These are phyloP conservation scores for Sandelia bainsii DNA, from an alignment of 2,797 vertebrate species.

Conservation along the genomic window DNA sequence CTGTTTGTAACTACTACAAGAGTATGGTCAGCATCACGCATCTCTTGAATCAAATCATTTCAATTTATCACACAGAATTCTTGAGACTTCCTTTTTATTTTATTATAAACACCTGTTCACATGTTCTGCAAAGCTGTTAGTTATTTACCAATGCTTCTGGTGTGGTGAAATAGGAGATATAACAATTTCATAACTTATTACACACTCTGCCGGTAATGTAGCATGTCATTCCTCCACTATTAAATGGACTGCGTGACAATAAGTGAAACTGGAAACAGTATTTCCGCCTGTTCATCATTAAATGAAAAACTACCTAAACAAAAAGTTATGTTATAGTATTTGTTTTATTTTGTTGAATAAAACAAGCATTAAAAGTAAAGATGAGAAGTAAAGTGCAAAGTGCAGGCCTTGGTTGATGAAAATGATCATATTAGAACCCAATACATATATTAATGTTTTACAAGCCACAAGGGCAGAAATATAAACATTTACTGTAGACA, in stretches of 20 bases:
- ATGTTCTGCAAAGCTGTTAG: constrained; percentile 48
- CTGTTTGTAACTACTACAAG: neutral
- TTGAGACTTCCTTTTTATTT: constrained; percentile 30
- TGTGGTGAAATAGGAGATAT: constrained; percentile 12
- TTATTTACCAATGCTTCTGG: constrained; percentile 14
- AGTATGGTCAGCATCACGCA: neutral
- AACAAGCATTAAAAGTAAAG: neutral
- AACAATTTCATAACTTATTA: constrained; percentile 27
- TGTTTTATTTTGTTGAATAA: no score
- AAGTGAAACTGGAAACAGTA: neutral
- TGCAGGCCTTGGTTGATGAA: neutral
- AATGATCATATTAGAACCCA: neutral
- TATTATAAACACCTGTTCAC: constrained; percentile 45
- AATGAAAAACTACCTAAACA: neutral
- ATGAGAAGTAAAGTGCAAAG: no score
- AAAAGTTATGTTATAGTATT: neutral
- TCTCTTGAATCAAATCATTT: constrained; percentile 30
- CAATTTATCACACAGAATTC: constrained; percentile 24
- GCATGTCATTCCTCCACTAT: neutral
- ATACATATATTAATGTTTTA: neutral
- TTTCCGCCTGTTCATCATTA: neutral
- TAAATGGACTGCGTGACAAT: neutral
- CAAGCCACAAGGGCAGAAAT: no score
- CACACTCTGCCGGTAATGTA: constrained; percentile 21
- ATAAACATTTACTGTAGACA: neutral